Evolutionary conservation across 1,140 invertebrate species (phyloP), one percentile per base, ranked within the genome.

Genomic region (Ectropis grisescens): DNA sequence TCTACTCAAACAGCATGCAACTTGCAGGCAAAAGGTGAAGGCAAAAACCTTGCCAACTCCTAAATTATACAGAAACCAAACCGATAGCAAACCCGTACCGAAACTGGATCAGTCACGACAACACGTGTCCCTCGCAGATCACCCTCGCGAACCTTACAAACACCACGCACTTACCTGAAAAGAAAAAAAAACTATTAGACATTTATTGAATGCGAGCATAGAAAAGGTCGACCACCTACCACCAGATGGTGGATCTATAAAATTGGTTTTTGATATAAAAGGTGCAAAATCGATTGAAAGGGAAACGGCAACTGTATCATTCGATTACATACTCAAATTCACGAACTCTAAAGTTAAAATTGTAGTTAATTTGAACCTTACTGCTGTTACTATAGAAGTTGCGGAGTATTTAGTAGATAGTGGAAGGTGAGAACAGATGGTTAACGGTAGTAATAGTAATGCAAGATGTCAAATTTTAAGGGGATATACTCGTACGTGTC

Each of bases 121-220:
- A n/a, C n/a, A n/a, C n/a, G n/a, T n/a, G n/a, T n/a, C n/a, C n/a
- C n/a, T n/a, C n/a, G n/a, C n/a, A n/a, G n/a, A n/a, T n/a, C n/a
- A n/a, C n/a, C n/a, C n/a, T n/a, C n/a, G n/a, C n/a, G n/a, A n/a
- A n/a, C n/a, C n/a, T 52, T 48, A 26, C 24, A 32, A n/a, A 35
- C 45, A 47, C 33, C 41, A 48, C 41, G 43, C 37, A 47, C 59
- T 55, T 64, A 64, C 59, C 59, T 64, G 60, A 42, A 59, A 58
- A 34, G 24, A 51, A 61, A 62, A 58, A 58, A 59, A 40, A 37
- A 26, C 37, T 31, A 64, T 60, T 56, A 65, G 52, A 55, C 32
- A 49, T 33, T 37, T 46, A 44, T 47, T 42, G 33, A 48, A 55
- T 55, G 45, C 26, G 36, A 36, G 44, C 41, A 35, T 50, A 49